Conservation (phyloP, 2,888 invertebrate species). For the Oligia latruncula region DNA sequence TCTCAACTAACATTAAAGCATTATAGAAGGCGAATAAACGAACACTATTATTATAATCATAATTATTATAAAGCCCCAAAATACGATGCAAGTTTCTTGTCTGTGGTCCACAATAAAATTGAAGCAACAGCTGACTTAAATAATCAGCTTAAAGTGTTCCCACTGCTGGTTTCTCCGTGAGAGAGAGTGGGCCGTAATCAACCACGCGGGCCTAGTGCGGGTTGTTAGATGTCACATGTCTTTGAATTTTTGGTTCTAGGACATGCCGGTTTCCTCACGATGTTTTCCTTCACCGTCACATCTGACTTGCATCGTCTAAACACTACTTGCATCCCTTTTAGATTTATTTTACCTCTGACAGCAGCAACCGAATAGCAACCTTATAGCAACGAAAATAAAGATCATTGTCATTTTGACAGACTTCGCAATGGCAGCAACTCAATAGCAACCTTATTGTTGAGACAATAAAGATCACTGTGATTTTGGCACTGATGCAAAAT, state of each 20-base stretch:
- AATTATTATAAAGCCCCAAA: slow-evolving; percentile 55
- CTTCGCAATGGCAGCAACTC: neutral
- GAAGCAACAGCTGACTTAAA: neutral
- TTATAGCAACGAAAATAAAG: neutral
- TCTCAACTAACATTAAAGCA: slow-evolving; percentile 88
- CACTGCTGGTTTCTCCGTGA: too few relatives aligned
- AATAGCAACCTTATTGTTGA: neutral
- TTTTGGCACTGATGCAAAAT: neutral
- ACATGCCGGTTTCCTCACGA: neutral
- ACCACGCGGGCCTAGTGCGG: neutral
- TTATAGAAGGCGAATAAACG: slow-evolving; percentile 88
- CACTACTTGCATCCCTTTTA: neutral
- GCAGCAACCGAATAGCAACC: neutral
- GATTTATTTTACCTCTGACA: neutral
- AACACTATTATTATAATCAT: slow-evolving; percentile 79
- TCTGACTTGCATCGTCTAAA: neutral
- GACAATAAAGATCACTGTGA: neutral
- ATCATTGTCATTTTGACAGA: neutral
- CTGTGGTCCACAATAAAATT: neutral
- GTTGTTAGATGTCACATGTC: neutral
- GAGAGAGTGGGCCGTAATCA: neutral
- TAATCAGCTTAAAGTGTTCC: neutral
- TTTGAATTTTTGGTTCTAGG: neutral
- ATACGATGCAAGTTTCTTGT: neutral
- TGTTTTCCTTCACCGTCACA: neutral